Conservation (phyloP, 2,113 vertebrate species). For the Lipotes vexillifer region DNA sequence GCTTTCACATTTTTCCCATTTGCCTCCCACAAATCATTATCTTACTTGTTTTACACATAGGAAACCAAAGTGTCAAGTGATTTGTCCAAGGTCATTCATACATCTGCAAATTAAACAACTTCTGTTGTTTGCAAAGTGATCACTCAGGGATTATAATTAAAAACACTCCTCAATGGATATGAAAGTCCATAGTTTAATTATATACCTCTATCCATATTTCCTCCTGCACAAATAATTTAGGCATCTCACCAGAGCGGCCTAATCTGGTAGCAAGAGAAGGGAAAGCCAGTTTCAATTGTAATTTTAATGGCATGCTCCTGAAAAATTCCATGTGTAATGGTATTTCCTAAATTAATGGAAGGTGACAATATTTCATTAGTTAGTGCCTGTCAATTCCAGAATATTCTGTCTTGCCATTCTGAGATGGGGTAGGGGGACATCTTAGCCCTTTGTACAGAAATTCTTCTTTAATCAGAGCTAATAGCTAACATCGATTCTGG, state of each 20-base stretch:
- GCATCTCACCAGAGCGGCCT: neutral
- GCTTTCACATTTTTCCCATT: neutral
- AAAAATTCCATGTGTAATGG: neutral
- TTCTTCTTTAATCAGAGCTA: neutral
- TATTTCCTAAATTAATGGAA: neutral
- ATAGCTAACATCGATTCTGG: neutral
- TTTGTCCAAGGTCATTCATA: neutral
- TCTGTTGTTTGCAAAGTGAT: neutral
- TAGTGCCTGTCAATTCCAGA: neutral
- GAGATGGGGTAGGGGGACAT: accelerated
- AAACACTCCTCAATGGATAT: neutral
- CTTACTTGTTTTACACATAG: neutral
- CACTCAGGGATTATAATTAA: neutral
- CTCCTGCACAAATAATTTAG: neutral
- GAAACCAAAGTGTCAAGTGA: neutral
- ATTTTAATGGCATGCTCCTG: neutral
- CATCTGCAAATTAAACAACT: neutral
- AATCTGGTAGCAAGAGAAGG: neutral
- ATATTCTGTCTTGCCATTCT: neutral
- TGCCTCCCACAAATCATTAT: neutral
- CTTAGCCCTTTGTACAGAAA: neutral
- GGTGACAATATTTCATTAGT: neutral
- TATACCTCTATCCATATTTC: neutral
- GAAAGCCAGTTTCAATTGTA: neutral
- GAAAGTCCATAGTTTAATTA: neutral